Evolutionary conservation across 2,888 invertebrate species (phyloP).

Genomic region (Spatulosminthurus flaviceps): DNA sequence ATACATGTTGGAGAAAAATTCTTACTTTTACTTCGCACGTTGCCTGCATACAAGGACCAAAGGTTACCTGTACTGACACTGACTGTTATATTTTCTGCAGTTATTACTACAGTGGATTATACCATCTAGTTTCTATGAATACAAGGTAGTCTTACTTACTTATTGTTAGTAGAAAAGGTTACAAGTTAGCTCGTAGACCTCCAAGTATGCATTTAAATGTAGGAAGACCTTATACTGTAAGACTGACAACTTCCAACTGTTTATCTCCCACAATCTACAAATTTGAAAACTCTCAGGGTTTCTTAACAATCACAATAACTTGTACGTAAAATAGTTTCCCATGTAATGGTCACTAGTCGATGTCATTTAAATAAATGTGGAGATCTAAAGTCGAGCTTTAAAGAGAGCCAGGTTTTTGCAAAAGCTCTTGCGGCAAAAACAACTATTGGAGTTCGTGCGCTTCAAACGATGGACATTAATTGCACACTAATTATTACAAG

Average conservation of each 20-base stretch:
- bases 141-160: too few relatives aligned
- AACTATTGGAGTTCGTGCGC: too few relatives aligned
- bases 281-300: constrained; percentile 3
- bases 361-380: background rate
- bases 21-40: background rate
- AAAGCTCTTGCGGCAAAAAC: background rate
- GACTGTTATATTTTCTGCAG: too few relatives aligned
- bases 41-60: background rate
- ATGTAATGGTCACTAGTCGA: background rate
- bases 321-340: background rate
- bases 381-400: background rate
- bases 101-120: too few relatives aligned
- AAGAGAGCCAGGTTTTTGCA: background rate
- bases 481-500: constrained; percentile 13
- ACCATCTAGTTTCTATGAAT: too few relatives aligned
- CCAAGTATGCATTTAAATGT: too few relatives aligned
- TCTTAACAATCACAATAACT: background rate
- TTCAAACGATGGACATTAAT: background rate
- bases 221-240: too few relatives aligned
- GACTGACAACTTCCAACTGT: background rate
- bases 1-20: background rate
- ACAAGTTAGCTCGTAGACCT: too few relatives aligned
- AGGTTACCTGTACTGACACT: too few relatives aligned
- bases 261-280: background rate
- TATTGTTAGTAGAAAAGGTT: too few relatives aligned